These are phyloP conservation scores for Drosophila stalkeri DNA, from an alignment of 2,888 invertebrate species.

Conservation along the genomic window DNA sequence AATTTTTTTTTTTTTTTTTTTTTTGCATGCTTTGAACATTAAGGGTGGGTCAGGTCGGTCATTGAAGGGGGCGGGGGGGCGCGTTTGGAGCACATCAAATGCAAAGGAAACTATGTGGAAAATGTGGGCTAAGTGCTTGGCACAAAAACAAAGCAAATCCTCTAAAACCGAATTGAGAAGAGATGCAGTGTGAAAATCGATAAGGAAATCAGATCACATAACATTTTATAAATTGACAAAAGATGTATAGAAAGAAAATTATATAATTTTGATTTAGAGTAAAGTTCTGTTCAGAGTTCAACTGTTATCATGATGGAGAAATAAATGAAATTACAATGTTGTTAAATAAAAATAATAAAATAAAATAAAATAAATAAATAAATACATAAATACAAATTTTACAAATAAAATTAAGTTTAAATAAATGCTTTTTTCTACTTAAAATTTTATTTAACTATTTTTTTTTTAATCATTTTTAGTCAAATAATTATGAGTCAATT, in stretches of 20 bases:
- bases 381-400: no score
- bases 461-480: no score
- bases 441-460: no score
- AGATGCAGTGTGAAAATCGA: background rate
- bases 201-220: background rate
- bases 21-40: slow-evolving; percentile 25
- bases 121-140: slow-evolving; percentile 22
- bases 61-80: background rate
- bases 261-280: background rate
- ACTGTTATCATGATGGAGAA: background rate
- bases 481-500: no score
- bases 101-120: slow-evolving; percentile 31
- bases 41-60: slow-evolving; percentile 7
- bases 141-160: background rate
- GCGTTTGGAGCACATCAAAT: slow-evolving; percentile 37
- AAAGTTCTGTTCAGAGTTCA: background rate
- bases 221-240: background rate
- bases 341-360: no score
- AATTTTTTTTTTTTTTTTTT: slow-evolving; percentile 49
- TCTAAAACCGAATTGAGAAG: slow-evolving; percentile 12
- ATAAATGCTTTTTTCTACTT: no score
- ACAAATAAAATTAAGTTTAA: no score
- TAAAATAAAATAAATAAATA: no score
- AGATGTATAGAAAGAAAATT: background rate
- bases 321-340: no score